A percentile compares a stretch with the other conserved stretches of the same genome.
Evolutionary conservation across 2,888 invertebrate species (phyloP).

Genomic region (Netelia inedita): DNA sequence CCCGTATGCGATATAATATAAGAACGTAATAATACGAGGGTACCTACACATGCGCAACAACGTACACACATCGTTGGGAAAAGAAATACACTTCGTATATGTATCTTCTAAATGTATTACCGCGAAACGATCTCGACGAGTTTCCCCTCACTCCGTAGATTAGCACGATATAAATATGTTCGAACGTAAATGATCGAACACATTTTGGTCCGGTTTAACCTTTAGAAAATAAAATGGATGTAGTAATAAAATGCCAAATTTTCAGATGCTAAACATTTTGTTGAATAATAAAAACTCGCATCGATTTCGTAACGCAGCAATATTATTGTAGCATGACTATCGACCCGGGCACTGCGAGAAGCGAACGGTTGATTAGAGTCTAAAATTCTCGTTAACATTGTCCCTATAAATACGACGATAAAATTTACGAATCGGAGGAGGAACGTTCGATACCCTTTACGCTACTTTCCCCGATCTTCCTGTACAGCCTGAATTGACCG

Average conservation of each 20-base stretch:
- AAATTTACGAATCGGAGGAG: slow-evolving; percentile 42
- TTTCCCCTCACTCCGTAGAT: not conserved
- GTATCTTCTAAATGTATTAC: not conserved
- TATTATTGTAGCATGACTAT: too few relatives aligned
- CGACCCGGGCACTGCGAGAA: too few relatives aligned
- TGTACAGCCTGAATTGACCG: slow-evolving; percentile 24
- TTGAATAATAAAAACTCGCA: too few relatives aligned
- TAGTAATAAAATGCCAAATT: too few relatives aligned
- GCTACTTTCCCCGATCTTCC: slow-evolving; percentile 15
- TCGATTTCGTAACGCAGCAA: too few relatives aligned
- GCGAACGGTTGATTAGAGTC: too few relatives aligned
- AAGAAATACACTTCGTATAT: slow-evolving; percentile 3
- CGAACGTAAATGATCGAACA: slow-evolving; percentile 7
- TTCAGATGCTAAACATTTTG: too few relatives aligned
- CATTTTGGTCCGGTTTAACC: not conserved
- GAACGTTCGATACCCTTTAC: slow-evolving; percentile 47
- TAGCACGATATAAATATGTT: not conserved
- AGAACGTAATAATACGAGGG: slow-evolving; percentile 83
- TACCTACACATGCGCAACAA: slow-evolving; percentile 25
- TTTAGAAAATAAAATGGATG: too few relatives aligned
- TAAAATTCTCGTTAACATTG: too few relatives aligned
- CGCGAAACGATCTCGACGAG: slow-evolving; percentile 6
- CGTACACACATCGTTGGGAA: not conserved
- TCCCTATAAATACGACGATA: not conserved
- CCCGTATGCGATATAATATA: slow-evolving; percentile 81